These are phyloP conservation scores for Casuarius casuarius DNA, from an alignment of 2,113 vertebrate genomes.

Conservation along the genomic window DNA sequence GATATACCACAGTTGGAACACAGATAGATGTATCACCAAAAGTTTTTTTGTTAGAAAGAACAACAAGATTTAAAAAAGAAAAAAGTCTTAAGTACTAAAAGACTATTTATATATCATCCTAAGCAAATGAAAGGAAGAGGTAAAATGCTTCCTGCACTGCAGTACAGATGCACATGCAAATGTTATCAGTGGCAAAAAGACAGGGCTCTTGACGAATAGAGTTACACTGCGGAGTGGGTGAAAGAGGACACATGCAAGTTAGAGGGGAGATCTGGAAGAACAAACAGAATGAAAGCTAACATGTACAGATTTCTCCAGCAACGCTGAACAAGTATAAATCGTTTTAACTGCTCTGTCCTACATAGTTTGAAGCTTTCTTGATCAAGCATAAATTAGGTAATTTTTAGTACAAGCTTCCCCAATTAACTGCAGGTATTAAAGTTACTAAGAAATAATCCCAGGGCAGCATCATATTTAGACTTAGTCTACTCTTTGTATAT, in stretches of 20 bases:
- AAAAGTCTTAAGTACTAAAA: not conserved
- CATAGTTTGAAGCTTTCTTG: not conserved
- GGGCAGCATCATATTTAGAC: not conserved
- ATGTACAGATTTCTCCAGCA: not conserved
- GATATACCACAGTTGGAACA: not conserved
- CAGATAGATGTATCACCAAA: not conserved
- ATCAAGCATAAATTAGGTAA: not conserved
- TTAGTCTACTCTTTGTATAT: not conserved
- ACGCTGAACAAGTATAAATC: not conserved
- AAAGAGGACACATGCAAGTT: rapidly evolving
- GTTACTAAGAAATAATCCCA: not conserved
- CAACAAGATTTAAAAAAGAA: not conserved
- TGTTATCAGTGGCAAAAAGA: not conserved
- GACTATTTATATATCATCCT: not conserved
- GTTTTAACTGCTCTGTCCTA: not conserved
- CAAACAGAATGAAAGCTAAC: not conserved
- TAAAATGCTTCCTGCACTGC: not conserved
- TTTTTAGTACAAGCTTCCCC: not conserved
- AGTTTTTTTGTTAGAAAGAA: not conserved
- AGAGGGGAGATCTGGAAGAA: not conserved
- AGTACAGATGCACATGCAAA: too few species aligned
- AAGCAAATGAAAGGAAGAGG: not conserved
- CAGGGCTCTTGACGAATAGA: not conserved
- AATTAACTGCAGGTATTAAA: not conserved
- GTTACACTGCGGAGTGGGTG: rapidly evolving